phyloP scores from a whole-genome alignment of 53 echinoderm and acorn worm species.

The Luidia sarsii region DNA sequence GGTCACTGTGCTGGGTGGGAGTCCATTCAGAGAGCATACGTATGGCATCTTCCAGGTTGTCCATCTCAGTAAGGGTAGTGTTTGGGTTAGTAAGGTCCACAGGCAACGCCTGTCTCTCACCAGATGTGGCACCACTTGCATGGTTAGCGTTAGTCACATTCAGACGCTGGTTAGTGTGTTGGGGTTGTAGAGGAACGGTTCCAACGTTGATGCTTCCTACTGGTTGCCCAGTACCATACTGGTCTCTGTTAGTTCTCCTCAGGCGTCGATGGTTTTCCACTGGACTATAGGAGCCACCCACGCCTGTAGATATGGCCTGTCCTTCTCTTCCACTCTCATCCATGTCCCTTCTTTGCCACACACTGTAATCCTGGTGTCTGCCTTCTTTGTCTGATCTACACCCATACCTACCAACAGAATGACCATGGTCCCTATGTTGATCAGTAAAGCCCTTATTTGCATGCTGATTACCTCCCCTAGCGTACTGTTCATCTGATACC shows the following conservation, averaged over 20 bases:
- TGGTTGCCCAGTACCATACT: neutral
- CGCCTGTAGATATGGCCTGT: conserved; percentile 19
- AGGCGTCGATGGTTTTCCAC: neutral
- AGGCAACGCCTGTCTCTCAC: neutral
- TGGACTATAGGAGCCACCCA: neutral
- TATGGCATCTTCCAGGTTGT: conserved; percentile 73
- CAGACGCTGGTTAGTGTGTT: conserved; percentile 5
- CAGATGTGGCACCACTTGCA: conserved; percentile 2
- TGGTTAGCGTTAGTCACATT: conserved; percentile 7
- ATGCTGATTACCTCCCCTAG: neutral
- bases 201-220: conserved; percentile 25
- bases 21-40: conserved; percentile 74
- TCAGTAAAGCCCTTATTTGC: neutral
- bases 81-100: conserved; percentile 19
- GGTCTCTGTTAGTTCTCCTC: neutral
- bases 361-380: conserved; percentile 12
- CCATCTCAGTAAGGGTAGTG: too few relatives aligned
- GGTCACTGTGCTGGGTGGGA: conserved; percentile 26
- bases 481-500: neutral
- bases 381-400: conserved; percentile 18
- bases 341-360: conserved; percentile 12
- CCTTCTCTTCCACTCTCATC: conserved; percentile 2
- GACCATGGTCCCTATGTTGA: conserved; percentile 14
- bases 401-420: conserved; percentile 24
- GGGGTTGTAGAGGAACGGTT: neutral